Percentiles rank a stretch among this genome's conserved stretches.
phyloP scores from a whole-genome alignment of 2,888 invertebrate genomes.

The Melanostoma mellinum region DNA sequence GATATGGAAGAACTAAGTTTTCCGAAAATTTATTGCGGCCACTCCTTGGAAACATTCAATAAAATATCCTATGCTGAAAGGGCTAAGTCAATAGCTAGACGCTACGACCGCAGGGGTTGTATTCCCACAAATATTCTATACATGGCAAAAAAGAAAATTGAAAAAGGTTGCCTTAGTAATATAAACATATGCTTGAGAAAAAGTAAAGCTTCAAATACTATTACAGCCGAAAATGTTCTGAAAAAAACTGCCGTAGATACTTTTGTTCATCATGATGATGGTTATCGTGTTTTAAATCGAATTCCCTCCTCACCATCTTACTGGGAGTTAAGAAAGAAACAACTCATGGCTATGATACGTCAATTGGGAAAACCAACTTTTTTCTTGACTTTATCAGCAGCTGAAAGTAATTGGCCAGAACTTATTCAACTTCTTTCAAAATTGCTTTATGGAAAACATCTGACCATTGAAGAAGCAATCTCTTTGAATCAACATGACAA shows the following conservation, averaged over 20 bases:
- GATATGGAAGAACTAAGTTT: conserved; percentile 75
- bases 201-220: not conserved
- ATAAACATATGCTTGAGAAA: conserved; percentile 9
- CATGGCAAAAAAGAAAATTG: conserved; percentile 9
- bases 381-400: conserved; percentile 16
- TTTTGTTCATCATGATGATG: not conserved
- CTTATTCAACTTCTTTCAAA: conserved; percentile 6
- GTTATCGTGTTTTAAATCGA: not conserved
- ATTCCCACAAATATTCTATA: not conserved
- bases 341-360: conserved; percentile 16
- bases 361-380: conserved; percentile 12
- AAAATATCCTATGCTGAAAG: conserved; percentile 14
- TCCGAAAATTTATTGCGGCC: conserved; percentile 74
- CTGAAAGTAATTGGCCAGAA: conserved; percentile 2
- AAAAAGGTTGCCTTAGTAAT: not conserved
- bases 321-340: conserved; percentile 17
- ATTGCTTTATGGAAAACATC: not conserved
- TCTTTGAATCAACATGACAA: conserved; percentile 39
- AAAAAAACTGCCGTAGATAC: not conserved
- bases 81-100: conserved; percentile 16
- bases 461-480: conserved; percentile 12
- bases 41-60: conserved; percentile 8
- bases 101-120: conserved; percentile 14
- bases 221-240: conserved; percentile 9
- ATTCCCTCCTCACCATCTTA: conserved; percentile 10